Percentiles rank a stretch among this genome's conserved stretches.
phyloP scores from a whole-genome alignment of 2,797 vertebrate species.

The Myripristis jacobus region DNA sequence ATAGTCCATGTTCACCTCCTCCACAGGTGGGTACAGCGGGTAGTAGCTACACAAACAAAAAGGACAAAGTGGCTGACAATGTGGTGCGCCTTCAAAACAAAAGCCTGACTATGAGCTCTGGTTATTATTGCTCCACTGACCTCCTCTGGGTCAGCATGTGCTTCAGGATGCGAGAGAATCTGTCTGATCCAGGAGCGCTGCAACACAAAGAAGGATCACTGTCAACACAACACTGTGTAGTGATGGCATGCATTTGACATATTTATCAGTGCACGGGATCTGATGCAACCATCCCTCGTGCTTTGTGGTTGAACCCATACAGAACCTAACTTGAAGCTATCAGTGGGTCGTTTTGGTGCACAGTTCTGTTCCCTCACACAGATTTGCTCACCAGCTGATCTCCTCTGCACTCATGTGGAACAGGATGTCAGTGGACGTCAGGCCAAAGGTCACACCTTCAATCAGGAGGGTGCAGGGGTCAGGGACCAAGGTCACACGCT shows the following conservation, averaged over 20 bases:
- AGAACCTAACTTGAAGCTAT: not conserved
- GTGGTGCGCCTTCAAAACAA: not conserved
- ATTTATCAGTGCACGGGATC: not conserved
- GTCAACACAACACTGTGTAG: not conserved
- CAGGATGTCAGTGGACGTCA: constrained; percentile 93
- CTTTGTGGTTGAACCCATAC: no score
- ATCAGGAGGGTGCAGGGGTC: constrained; percentile 93
- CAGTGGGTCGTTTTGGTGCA: no score
- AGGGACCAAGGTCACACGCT: constrained; percentile 89
- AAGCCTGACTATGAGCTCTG: not conserved
- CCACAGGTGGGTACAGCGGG: constrained; percentile 91
- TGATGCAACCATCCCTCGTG: no score
- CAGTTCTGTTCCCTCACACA: no score
- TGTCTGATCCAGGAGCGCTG: constrained; percentile 87
- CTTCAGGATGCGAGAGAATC: constrained; percentile 91
- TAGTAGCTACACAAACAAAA: constrained; percentile 85
- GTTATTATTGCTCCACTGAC: constrained; percentile 70
- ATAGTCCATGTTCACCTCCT: constrained; percentile 91
- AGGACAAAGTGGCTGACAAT: not conserved
- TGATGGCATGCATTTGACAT: not conserved
- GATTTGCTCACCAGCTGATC: constrained; percentile 88
- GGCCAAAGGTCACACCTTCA: constrained; percentile 86
- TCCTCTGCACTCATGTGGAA: constrained; percentile 94
- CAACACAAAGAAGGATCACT: constrained; percentile 37
- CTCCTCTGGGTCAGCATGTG: constrained; percentile 93